Base-by-base conservation (phyloP, 2,797 vertebrate genomes). In the Apodemus agrarius region DNA sequence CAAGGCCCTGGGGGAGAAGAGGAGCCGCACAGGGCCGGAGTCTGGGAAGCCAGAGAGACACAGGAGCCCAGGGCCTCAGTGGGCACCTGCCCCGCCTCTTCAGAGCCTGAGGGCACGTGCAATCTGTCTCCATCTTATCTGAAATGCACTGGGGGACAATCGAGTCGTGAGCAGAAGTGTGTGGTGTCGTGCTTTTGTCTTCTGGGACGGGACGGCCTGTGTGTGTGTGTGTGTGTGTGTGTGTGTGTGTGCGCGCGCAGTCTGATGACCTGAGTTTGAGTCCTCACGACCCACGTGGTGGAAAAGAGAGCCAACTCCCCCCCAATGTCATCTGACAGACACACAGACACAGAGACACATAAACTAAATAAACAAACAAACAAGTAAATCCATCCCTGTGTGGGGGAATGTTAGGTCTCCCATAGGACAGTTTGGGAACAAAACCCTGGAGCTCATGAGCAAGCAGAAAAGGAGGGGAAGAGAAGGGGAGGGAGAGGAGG, bases 51-150 rank as follows among this genome's bases (percentile, higher is more conserved):
- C 6, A 1, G n/a, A 59, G 65, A 7, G 0, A 2, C 37, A 3
- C 12, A 5, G 3, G 26, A 37, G 21, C 57, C 37, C 2, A 14
- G 11, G 61, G 16, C 57, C 22, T 13, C 3, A 13, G 65, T 37
- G 14, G 24, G 43, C 26, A 34, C 12, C 2, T 0, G 13, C 9
- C 1, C 0, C 0, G 31, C 2, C 2, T 10, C 37, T n/a, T 24
- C 49, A 0, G 19, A n/a, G 72, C 31, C 2, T 0, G 49, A 46
- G 89, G 26, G 26, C 52, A 29, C 12, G 13, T 13, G 5, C 2
- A 3, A 22, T 83, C 46, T 37, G 22, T 43, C 69, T 9, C 34
- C 24, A 4, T 49, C 46, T 43, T 43, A 8, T 2, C 17, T 21
- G 11, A 29, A 85, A 63, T 0, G 52, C 26, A 5, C 78, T 16